Conservation (phyloP, 2,888 invertebrate species). For the Busseola fusca region DNA sequence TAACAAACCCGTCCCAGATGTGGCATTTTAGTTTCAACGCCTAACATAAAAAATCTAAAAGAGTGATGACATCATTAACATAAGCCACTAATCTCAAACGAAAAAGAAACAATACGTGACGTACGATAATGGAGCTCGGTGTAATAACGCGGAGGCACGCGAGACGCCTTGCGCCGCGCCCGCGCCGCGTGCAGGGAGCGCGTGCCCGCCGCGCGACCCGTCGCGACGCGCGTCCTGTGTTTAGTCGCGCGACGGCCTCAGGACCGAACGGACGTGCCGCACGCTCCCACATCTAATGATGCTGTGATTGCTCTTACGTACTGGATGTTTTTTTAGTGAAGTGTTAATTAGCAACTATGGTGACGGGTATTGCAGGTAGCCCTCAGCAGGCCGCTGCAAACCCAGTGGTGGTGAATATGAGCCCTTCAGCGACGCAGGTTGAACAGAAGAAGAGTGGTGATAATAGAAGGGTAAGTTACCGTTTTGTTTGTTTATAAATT, state of each 20-base stretch:
- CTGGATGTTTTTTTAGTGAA: constrained; percentile 58
- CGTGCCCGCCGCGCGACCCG: constrained; percentile 70
- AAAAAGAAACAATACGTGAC: constrained; percentile 46
- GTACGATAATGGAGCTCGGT: constrained; percentile 63
- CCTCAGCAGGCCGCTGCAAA: constrained; percentile 75
- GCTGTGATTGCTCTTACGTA: constrained; percentile 69
- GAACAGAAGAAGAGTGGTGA: constrained; percentile 81
- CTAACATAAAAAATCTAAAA: constrained; percentile 33
- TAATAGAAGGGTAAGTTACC: constrained; percentile 82
- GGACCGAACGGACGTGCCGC: constrained; percentile 62
- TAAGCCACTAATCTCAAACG: constrained; percentile 35
- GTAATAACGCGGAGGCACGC: constrained; percentile 75
- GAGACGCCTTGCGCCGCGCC: constrained; percentile 72
- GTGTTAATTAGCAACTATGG: constrained; percentile 75
- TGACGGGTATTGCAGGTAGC: constrained; percentile 81
- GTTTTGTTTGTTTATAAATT: constrained; percentile 35
- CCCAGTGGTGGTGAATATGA: constrained; percentile 73
- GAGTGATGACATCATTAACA: constrained; percentile 29
- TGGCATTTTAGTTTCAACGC: constrained; percentile 2
- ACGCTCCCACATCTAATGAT: constrained; percentile 57
- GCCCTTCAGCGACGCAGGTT: constrained; percentile 66
- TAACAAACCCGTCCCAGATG: neutral
- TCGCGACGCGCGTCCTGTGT: constrained; percentile 58
- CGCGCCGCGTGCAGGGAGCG: constrained; percentile 80
- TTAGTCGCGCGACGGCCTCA: constrained; percentile 83